phyloP scores from a whole-genome alignment of 2,888 invertebrate species.

The Leptopilina drosophilae region DNA sequence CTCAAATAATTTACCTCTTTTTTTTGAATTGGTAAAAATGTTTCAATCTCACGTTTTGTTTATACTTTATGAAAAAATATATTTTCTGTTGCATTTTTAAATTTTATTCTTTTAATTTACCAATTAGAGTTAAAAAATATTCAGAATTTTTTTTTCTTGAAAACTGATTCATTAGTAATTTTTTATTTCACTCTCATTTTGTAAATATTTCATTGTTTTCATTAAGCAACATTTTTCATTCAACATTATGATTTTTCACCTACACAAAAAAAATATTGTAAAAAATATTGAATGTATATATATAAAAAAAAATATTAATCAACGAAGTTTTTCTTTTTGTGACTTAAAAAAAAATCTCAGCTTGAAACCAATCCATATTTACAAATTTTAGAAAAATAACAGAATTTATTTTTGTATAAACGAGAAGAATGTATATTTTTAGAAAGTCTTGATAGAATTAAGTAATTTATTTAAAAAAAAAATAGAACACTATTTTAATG shows the following conservation, averaged over 20 bases:
- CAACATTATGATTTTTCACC: background rate
- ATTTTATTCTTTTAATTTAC: too few relatives aligned
- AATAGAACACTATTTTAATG: background rate
- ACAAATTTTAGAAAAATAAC: too few relatives aligned
- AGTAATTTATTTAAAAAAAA: background rate
- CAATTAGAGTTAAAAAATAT: too few relatives aligned
- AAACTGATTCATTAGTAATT: background rate
- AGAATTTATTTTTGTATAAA: too few relatives aligned
- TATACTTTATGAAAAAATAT: too few relatives aligned
- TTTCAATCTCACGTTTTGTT: too few relatives aligned
- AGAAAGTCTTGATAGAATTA: too few relatives aligned
- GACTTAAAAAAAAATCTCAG: background rate
- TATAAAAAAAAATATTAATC: background rate
- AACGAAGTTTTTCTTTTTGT: background rate
- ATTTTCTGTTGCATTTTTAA: too few relatives aligned
- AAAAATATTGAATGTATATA: background rate
- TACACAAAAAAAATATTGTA: background rate
- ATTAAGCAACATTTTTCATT: background rate
- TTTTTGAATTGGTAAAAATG: too few relatives aligned
- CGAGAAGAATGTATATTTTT: too few relatives aligned
- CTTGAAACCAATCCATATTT: background rate
- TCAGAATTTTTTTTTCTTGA: background rate
- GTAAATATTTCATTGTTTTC: slow-evolving; percentile 11
- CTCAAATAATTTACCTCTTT: too few relatives aligned
- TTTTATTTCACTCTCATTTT: background rate